Evolutionary conservation across 2,888 invertebrate genomes (phyloP).

Genomic region (Elegia similella): DNA sequence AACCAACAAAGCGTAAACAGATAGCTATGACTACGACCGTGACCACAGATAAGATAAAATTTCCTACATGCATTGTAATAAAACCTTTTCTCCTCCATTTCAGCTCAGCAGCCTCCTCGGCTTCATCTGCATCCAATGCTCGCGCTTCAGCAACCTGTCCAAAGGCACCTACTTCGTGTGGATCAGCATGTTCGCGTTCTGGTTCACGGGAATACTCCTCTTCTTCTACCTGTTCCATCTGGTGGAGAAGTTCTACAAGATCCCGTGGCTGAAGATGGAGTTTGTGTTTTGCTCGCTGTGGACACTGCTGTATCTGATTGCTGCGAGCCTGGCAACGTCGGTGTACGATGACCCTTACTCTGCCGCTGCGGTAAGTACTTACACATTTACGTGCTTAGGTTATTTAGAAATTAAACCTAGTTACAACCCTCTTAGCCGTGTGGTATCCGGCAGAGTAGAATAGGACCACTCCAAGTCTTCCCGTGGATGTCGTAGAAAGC

Average conservation of each 20-base stretch:
- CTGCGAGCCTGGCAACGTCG: conserved; percentile 86
- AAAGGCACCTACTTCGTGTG: conserved; percentile 89
- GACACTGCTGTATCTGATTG: conserved; percentile 88
- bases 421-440: no score
- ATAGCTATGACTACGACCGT: no score
- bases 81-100: conserved; percentile 19
- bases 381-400: no score
- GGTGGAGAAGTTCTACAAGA: conserved; percentile 90
- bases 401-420: no score
- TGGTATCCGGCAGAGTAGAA: no score
- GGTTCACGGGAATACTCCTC: conserved; percentile 90
- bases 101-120: conserved; percentile 87
- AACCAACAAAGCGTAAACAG: no score
- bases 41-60: no score
- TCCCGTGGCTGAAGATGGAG: conserved; percentile 94
- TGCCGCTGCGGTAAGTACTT: conserved; percentile 88
- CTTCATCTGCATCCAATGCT: conserved; percentile 89
- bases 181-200: conserved; percentile 91
- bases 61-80: not conserved
- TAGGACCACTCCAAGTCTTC: no score
- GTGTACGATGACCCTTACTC: conserved; percentile 81
- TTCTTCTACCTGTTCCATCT: conserved; percentile 92
- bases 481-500: no score
- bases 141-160: conserved; percentile 70
- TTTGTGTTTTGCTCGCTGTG: conserved; percentile 88